These are phyloP conservation scores for Paradisaea rubra DNA, from an alignment of 2,113 vertebrate genomes.

Conservation along the genomic window DNA sequence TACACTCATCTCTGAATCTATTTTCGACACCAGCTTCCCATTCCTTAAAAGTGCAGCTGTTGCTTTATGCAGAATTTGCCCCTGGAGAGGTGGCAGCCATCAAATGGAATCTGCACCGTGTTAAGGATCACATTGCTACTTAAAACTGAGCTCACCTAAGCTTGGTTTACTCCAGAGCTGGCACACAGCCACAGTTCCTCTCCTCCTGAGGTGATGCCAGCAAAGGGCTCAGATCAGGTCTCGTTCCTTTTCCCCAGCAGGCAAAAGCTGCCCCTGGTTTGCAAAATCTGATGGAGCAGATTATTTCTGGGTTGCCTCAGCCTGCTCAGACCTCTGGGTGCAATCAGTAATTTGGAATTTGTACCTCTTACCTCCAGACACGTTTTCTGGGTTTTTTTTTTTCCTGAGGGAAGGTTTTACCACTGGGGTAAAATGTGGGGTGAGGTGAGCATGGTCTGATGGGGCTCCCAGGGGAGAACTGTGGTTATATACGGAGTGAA, in stretches of 20 bases:
- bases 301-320: background rate
- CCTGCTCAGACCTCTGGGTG: background rate
- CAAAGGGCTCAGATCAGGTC: background rate
- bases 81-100: background rate
- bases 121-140: rapidly evolving
- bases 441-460: background rate
- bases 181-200: rapidly evolving
- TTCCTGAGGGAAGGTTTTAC: background rate
- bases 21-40: background rate
- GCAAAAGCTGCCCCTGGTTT: background rate
- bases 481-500: background rate
- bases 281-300: background rate
- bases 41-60: background rate
- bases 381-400: background rate
- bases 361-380: no score
- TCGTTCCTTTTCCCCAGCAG: background rate
- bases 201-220: background rate
- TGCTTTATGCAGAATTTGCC: background rate
- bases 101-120: background rate
- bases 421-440: no score
- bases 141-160: background rate
- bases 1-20: background rate
- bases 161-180: background rate
- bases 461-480: rapidly evolving
- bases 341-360: background rate